Conservation (phyloP, 2,888 invertebrate genomes). For the Acanthosepion pharaonis region DNA sequence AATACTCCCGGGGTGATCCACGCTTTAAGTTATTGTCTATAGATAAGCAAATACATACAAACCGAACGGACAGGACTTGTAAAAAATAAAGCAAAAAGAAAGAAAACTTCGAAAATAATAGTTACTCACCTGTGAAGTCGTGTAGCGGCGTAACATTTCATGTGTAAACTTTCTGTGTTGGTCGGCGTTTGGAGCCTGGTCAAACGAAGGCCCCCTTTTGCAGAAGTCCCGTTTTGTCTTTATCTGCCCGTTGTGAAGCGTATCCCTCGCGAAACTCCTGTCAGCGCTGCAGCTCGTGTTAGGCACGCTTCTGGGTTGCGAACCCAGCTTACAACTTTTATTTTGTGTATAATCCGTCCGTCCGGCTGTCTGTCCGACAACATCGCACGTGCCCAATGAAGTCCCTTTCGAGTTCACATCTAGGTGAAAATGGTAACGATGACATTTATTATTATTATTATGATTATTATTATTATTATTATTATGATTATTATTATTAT, state of each 20-base stretch:
- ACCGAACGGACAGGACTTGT: not conserved
- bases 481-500: not conserved
- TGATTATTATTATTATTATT: not conserved
- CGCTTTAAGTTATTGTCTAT: not conserved
- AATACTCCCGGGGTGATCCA: too few species aligned
- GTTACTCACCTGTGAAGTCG: conserved; percentile 41
- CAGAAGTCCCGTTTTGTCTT: not conserved
- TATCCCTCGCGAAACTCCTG: not conserved
- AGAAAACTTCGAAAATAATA: not conserved
- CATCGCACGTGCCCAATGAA: not conserved
- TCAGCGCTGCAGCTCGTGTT: not conserved
- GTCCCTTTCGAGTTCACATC: not conserved
- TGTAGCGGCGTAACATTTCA: conserved; percentile 36
- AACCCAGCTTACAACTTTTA: not conserved
- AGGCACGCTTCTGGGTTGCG: not conserved
- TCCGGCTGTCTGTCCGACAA: not conserved
- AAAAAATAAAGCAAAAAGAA: not conserved
- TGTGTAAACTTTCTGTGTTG: conserved; percentile 44
- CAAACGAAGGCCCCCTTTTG: not conserved
- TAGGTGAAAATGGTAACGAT: not conserved
- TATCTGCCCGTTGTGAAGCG: not conserved
- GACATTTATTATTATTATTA: not conserved
- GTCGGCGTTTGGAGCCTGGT: not conserved
- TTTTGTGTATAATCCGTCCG: not conserved
- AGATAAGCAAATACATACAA: not conserved